phyloP scores from a whole-genome alignment of 2,113 vertebrate species.

The Circaetus cinerascens region DNA sequence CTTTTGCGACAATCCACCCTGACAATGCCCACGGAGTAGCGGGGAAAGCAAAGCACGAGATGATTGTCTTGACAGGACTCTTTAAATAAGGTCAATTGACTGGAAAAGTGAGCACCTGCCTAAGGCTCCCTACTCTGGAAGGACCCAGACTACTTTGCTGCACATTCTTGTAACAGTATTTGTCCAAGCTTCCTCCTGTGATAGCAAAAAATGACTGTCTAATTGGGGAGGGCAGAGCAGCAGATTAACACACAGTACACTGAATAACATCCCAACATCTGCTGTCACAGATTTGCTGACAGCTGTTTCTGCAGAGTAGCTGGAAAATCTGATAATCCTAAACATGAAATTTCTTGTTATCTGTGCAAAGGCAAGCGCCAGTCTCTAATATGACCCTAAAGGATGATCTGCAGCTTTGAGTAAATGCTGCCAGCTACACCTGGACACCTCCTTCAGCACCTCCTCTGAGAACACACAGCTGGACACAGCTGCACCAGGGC shows the following conservation, averaged over 20 bases:
- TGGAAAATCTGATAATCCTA: conserved; percentile 52
- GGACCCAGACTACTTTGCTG: neutral
- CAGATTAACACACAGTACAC: conserved; percentile 23
- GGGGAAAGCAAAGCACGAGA: neutral
- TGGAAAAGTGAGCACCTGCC: conserved; percentile 5
- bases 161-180: neutral
- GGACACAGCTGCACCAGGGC: neutral
- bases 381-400: neutral
- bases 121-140: neutral
- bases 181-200: neutral
- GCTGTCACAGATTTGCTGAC: conserved; percentile 60
- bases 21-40: neutral
- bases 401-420: neutral
- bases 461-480: neutral
- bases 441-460: neutral
- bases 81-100: conserved; percentile 13
- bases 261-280: conserved; percentile 46
- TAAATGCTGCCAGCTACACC: neutral
- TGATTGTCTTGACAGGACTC: neutral
- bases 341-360: conserved; percentile 49
- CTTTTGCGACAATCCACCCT: neutral
- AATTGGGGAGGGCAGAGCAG: conserved; percentile 1
- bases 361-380: neutral
- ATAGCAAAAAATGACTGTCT: neutral
- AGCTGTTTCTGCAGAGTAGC: conserved; percentile 44